Conservation (phyloP, 2,888 invertebrate genomes). For the Anorthoa munda region DNA sequence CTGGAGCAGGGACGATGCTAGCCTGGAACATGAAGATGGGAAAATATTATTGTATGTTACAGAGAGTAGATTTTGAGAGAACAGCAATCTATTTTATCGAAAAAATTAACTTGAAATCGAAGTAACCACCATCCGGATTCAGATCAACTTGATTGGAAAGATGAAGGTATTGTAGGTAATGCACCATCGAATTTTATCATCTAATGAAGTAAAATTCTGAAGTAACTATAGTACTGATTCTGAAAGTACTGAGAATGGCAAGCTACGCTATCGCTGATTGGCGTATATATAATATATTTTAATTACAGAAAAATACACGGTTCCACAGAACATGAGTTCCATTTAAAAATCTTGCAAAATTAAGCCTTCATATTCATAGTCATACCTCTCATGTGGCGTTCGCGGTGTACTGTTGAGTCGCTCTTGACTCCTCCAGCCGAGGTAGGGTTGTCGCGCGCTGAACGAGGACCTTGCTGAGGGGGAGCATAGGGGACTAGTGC, state of each 20-base stretch:
- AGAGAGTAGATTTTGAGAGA: not conserved
- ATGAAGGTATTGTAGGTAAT: not conserved
- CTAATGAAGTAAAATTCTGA: not conserved
- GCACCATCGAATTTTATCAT: not conserved
- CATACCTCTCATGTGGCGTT: slow-evolving; percentile 95
- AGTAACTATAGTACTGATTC: too few relatives aligned
- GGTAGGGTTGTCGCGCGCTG: slow-evolving; percentile 96
- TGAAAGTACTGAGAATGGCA: too few relatives aligned
- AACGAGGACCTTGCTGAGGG: slow-evolving; percentile 93
- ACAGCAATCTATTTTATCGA: not conserved
- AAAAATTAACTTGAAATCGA: not conserved
- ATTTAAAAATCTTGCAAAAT: not conserved
- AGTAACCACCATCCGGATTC: not conserved
- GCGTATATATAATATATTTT: too few relatives aligned
- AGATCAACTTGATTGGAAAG: not conserved
- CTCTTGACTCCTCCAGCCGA: slow-evolving; percentile 97
- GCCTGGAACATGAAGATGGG: slow-evolving; percentile 79
- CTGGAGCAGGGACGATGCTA: slow-evolving; percentile 93
- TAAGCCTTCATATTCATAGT: too few relatives aligned
- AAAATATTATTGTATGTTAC: not conserved
- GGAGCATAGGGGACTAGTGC: slow-evolving; percentile 93
- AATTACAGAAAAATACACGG: too few relatives aligned
- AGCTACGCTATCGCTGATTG: too few relatives aligned
- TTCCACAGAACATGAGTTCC: not conserved
- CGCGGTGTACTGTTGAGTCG: slow-evolving; percentile 94